Conservation (phyloP, 2,888 invertebrate genomes). For the Lithophane semibrunnea region DNA sequence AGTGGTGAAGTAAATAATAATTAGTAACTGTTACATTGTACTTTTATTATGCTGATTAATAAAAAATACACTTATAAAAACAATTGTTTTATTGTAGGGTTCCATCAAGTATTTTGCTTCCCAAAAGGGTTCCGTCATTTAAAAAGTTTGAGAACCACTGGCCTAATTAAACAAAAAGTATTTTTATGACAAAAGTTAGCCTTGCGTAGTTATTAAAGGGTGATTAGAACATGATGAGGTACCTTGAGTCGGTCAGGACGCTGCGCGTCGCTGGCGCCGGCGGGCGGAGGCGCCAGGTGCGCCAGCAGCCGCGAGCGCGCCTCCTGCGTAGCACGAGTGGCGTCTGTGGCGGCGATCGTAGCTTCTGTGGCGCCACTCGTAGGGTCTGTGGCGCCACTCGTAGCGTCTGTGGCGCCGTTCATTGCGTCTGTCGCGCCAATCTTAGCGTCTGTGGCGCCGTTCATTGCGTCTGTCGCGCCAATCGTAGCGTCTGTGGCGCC, state of each 20-base stretch:
- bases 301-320: slow-evolving; percentile 38
- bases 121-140: too few species aligned
- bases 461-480: too few species aligned
- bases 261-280: slow-evolving; percentile 28
- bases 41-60: too few species aligned
- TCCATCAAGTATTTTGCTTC: too few species aligned
- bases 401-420: neutral
- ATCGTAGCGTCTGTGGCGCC: too few species aligned
- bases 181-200: neutral
- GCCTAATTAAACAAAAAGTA: slow-evolving; percentile 58
- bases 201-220: neutral
- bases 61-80: too few species aligned
- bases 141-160: too few species aligned
- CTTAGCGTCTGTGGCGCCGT: too few species aligned
- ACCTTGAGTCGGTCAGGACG: slow-evolving; percentile 56
- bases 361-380: neutral
- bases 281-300: slow-evolving; percentile 55
- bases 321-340: slow-evolving; percentile 12
- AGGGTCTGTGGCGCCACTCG: neutral
- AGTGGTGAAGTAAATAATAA: too few species aligned
- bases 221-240: neutral
- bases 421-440: neutral
- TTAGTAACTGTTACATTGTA: too few species aligned
- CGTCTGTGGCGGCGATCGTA: neutral
- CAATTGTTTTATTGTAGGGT: too few species aligned